phyloP scores from a whole-genome alignment of 2,113 vertebrate species.

The Galeopterus variegatus region DNA sequence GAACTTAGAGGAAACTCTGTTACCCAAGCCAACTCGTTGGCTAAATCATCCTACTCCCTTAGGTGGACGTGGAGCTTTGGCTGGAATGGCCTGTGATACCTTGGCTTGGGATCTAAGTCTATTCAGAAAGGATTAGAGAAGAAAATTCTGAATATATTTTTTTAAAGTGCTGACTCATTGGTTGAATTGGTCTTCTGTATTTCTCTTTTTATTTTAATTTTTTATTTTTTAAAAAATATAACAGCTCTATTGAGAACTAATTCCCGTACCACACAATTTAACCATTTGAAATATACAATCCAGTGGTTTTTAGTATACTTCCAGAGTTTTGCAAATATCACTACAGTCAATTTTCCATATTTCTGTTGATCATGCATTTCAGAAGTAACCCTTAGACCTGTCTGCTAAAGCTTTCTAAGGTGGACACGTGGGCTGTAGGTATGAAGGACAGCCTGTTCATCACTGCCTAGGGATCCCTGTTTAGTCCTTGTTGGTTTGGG shows the following conservation, averaged over 20 bases:
- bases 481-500: neutral
- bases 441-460: neutral
- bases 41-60: neutral
- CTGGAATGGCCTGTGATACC: neutral
- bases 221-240: neutral
- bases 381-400: neutral
- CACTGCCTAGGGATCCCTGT: neutral
- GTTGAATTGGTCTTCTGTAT: neutral
- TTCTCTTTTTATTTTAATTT: neutral
- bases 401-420: neutral
- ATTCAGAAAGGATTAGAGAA: neutral
- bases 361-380: neutral
- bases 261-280: neutral
- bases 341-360: fast-evolving
- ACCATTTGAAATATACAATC: neutral
- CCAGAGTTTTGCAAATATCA: neutral
- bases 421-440: fast-evolving
- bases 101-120: neutral
- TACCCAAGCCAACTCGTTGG: neutral
- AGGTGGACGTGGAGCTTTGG: neutral
- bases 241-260: neutral
- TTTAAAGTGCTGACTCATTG: neutral
- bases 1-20: neutral
- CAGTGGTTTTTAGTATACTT: neutral
- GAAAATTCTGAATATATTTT: neutral